phyloP scores from a whole-genome alignment of 2,797 vertebrate genomes.

The Cuculus canorus region DNA sequence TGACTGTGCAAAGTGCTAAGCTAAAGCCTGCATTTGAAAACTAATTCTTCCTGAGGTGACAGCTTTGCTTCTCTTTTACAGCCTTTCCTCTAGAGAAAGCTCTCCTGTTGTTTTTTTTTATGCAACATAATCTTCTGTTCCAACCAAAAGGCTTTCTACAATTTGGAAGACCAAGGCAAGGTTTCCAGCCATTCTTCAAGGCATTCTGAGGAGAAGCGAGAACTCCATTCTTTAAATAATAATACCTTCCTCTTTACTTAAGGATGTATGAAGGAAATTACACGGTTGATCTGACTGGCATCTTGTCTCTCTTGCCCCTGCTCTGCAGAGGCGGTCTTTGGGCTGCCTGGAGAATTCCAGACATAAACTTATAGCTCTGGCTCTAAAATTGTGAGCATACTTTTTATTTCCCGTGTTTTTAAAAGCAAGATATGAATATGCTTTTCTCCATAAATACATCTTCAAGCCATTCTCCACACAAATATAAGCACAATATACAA shows the following conservation, averaged over 20 bases:
- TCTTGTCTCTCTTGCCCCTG: not conserved
- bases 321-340: not conserved
- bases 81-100: not conserved
- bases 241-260: not conserved
- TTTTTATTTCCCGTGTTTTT: not conserved
- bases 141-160: not conserved
- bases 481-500: not conserved
- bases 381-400: not conserved
- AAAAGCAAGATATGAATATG: not conserved
- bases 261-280: not conserved
- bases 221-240: not conserved
- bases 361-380: not conserved
- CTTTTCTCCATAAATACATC: not conserved
- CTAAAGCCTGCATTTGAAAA: not conserved
- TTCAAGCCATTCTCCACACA: not conserved
- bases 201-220: not conserved
- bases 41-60: not conserved
- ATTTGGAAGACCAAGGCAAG: not conserved
- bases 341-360: not conserved
- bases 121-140: not conserved
- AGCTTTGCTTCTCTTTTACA: not conserved
- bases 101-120: not conserved
- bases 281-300: not conserved
- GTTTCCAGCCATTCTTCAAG: not conserved
- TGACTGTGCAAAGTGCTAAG: not conserved